phyloP scores from a whole-genome alignment of 1,140 invertebrate species.

The Drosophila lini region DNA sequence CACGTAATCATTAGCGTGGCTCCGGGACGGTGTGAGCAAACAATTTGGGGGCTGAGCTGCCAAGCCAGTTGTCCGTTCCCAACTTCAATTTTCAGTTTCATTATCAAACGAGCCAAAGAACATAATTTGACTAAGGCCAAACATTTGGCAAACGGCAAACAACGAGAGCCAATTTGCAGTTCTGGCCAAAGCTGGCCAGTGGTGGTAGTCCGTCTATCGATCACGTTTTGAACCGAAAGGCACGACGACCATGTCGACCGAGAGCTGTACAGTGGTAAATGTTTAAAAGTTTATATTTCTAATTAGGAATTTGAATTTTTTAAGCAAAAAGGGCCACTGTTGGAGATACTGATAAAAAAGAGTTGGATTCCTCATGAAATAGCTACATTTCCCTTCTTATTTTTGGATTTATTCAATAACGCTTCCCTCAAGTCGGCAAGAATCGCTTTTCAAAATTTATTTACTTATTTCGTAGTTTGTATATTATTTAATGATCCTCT shows the following conservation, averaged over 20 bases:
- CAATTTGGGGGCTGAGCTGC: constrained; percentile 51
- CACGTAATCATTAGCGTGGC: constrained; percentile 80
- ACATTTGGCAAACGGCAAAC: constrained; percentile 67
- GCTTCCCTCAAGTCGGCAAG: background rate
- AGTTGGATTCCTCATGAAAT: background rate
- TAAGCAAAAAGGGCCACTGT: background rate
- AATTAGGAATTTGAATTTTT: too few species aligned
- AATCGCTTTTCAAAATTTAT: background rate
- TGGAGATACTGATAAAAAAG: background rate
- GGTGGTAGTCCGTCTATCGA: constrained; percentile 81
- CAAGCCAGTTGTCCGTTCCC: constrained; percentile 12
- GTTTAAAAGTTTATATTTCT: too few species aligned
- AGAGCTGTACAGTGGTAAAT: constrained; percentile 34
- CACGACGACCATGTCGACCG: constrained; percentile 62
- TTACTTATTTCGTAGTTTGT: background rate
- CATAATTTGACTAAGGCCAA: constrained; percentile 80
- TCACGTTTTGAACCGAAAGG: constrained; percentile 81
- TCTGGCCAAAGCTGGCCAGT: constrained; percentile 28
- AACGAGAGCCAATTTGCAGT: constrained; percentile 67
- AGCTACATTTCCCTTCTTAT: background rate
- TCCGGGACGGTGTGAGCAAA: constrained; percentile 71
- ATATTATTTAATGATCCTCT: background rate
- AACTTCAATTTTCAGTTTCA: constrained; percentile 76
- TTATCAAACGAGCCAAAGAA: constrained; percentile 82
- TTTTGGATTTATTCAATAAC: background rate